Conservation (phyloP, 2,888 invertebrate genomes). For the Eupeodes latifasciatus region DNA sequence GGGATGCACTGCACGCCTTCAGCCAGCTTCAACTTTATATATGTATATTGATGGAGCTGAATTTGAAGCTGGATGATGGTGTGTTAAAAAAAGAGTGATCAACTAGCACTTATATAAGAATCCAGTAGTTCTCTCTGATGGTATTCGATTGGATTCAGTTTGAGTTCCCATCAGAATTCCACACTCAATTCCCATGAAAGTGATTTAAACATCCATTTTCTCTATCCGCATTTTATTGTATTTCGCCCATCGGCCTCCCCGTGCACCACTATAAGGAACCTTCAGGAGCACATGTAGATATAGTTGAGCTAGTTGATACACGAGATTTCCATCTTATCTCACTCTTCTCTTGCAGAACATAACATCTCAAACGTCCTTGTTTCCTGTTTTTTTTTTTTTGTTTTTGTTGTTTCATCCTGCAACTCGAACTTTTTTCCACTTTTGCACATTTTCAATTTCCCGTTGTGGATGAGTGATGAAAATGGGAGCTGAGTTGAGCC, state of each 20-base stretch:
- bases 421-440: slow-evolving; percentile 26
- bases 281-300: slow-evolving; percentile 12
- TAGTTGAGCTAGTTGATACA: slow-evolving; percentile 48
- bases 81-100: slow-evolving; percentile 11
- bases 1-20: slow-evolving; percentile 28
- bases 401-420: slow-evolving; percentile 16
- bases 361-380: slow-evolving; percentile 26
- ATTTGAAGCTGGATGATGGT: not conserved
- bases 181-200: slow-evolving; percentile 64
- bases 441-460: slow-evolving; percentile 69
- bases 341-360: slow-evolving; percentile 8
- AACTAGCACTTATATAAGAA: slow-evolving; percentile 51
- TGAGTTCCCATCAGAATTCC: slow-evolving; percentile 51
- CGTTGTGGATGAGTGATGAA: slow-evolving; percentile 63
- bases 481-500: slow-evolving; percentile 53
- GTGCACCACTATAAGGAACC: slow-evolving; percentile 35
- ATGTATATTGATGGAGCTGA: too few relatives aligned
- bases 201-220: slow-evolving; percentile 56
- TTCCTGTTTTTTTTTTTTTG: not conserved
- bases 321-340: not conserved
- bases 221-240: slow-evolving; percentile 52
- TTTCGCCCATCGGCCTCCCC: not conserved
- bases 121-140: slow-evolving; percentile 28
- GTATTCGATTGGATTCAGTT: slow-evolving; percentile 68
- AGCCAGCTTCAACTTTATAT: slow-evolving; percentile 6